Percentiles rank a stretch among this genome's conserved stretches.
These are phyloP conservation scores for Tachina grossa DNA, from an alignment of 2,888 invertebrate genomes.

Conservation along the genomic window DNA sequence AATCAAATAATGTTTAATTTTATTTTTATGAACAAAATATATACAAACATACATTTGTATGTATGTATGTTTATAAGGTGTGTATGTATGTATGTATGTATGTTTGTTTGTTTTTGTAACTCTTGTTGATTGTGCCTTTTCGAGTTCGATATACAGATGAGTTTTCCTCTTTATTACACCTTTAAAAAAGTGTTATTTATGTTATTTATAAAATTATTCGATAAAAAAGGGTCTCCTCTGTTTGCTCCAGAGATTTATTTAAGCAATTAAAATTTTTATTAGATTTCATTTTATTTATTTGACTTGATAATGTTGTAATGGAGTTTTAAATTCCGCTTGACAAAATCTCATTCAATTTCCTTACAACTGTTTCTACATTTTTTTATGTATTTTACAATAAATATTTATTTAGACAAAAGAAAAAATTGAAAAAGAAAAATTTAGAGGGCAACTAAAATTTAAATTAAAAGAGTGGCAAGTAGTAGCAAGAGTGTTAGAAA, in stretches of 20 bases:
- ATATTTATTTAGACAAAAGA: constrained; percentile 17
- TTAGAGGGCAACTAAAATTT: constrained; percentile 10
- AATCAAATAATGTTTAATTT: constrained; percentile 26
- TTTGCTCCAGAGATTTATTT: constrained; percentile 61
- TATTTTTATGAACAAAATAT: constrained; percentile 50
- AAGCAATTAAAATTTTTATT: constrained; percentile 67
- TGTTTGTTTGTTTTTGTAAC: background rate
- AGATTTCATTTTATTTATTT: constrained; percentile 57
- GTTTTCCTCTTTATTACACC: constrained; percentile 56
- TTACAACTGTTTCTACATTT: constrained; percentile 15
- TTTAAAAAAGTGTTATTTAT: constrained; percentile 59
- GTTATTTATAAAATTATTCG: constrained; percentile 37
- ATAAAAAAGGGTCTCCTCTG: constrained; percentile 55
- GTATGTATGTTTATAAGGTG: background rate
- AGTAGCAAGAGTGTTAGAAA: background rate
- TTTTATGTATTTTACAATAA: constrained; percentile 27
- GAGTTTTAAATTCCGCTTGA: constrained; percentile 64
- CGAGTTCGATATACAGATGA: constrained; percentile 2
- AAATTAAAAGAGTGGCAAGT: background rate
- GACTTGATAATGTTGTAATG: constrained; percentile 55
- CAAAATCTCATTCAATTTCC: constrained; percentile 58
- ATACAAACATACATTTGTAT: background rate
- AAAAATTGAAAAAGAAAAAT: background rate
- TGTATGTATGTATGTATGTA: background rate
- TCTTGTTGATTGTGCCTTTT: background rate